Percentiles rank a stretch among this genome's conserved stretches.
phyloP scores from a whole-genome alignment of 2,888 invertebrate genomes.

The Rhynchonema sp. region DNA sequence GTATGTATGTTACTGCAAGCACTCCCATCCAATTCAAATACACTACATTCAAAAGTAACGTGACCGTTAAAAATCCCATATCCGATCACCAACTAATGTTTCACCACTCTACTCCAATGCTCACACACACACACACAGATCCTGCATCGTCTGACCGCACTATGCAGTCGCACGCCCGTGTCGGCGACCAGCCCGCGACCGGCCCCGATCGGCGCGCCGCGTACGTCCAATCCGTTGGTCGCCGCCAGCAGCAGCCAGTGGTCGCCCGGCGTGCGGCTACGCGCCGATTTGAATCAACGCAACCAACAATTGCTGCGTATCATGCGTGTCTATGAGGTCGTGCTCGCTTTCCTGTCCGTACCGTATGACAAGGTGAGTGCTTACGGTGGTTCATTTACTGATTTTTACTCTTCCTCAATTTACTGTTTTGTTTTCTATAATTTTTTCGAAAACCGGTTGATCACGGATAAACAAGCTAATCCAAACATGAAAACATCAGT shows the following conservation, averaged over 20 bases:
- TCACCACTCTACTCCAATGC: too few relatives aligned
- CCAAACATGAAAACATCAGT: too few relatives aligned
- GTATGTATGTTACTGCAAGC: too few relatives aligned
- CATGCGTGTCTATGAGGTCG: conserved; percentile 87
- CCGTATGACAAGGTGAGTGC: conserved; percentile 60
- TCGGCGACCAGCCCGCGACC: neutral
- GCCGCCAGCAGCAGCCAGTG: neutral
- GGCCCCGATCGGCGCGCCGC: neutral
- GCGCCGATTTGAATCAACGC: conserved; percentile 40
- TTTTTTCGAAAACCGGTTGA: too few relatives aligned
- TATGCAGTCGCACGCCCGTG: neutral
- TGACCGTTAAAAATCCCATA: too few relatives aligned
- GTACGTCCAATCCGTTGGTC: neutral
- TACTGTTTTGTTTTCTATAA: too few relatives aligned
- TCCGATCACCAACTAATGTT: too few relatives aligned
- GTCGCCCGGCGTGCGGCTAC: neutral
- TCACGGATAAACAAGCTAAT: too few relatives aligned
- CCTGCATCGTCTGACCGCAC: neutral
- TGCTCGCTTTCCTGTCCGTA: conserved; percentile 74
- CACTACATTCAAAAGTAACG: too few relatives aligned
- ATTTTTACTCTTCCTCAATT: too few relatives aligned
- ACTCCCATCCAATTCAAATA: too few relatives aligned
- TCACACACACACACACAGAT: neutral
- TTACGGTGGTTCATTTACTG: too few relatives aligned
- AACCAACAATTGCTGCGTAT: conserved; percentile 84